phyloP scores from a whole-genome alignment of 2,797 vertebrate species.

The Sebastes vulpes region DNA sequence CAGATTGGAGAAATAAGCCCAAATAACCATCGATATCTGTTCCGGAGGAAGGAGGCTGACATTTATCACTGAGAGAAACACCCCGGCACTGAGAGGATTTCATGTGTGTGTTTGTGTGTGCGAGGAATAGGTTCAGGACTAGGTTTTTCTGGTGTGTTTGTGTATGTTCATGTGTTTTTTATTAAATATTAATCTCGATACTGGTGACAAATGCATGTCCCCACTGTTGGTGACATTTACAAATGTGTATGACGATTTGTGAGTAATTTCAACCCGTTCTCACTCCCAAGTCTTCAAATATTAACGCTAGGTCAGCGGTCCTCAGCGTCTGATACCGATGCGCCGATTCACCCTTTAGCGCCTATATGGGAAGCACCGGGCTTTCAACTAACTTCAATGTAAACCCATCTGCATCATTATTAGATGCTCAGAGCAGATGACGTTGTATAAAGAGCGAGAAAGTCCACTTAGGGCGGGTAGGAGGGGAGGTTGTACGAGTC shows the following conservation, averaged over 20 bases:
- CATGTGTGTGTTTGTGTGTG: background rate
- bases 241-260: background rate
- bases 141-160: background rate
- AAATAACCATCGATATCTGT: constrained; percentile 72
- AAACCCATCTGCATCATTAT: background rate
- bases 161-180: background rate
- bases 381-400: background rate
- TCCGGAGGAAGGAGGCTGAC: constrained; percentile 60
- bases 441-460: background rate
- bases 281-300: background rate
- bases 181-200: background rate
- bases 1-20: constrained; percentile 76
- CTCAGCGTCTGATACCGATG: too few relatives aligned
- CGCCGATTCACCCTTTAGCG: background rate
- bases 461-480: background rate
- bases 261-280: background rate
- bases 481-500: too few relatives aligned
- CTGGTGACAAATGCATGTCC: background rate
- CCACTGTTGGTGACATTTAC: background rate
- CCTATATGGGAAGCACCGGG: too few relatives aligned
- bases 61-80: constrained; percentile 68
- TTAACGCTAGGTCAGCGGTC: background rate
- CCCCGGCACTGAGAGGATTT: background rate
- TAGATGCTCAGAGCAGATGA: background rate
- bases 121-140: background rate